Evolutionary conservation across 2,113 vertebrate genomes (phyloP), one percentile per base, ranked within the genome.

Genomic region (Piaya cayana): DNA sequence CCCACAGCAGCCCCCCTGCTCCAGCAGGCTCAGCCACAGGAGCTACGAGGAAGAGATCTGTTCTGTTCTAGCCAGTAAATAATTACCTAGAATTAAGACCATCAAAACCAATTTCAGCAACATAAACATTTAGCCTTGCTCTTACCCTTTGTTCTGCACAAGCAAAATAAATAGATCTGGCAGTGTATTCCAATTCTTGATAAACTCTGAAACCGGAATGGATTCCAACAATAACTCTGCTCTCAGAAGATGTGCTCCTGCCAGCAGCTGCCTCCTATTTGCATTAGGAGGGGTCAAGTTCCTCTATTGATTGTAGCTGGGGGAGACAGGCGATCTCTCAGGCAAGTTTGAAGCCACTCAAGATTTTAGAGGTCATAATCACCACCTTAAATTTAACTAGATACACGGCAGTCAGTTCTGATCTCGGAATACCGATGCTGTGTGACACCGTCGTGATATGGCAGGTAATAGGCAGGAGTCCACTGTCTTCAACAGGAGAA

Each of bases 361-460:
- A 21, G 47, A 21, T 25, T 58, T 42, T 0, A 37, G 47, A 62
- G 52, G 63, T 50, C n/a, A 83, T 90, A 76, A n/a, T 4, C 63
- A 68, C n/a, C 34, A 56, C 34, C 47, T 74, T 1, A 25, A 8
- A 27, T 50, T 25, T 55, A n/a, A 47, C 27, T 62, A 65, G 74
- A 50, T 71, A 50, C 12, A n/a, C 49, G 39, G 39, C 13, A 21
- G 37, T 27, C 2, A 2, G 5, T 85, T 37, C 59, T 37, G 49
- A 34, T 32, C 27, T 27, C 34, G 19, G 71, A 23, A 8, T 2
- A 25, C 12, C 34, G 3, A 2, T 6, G 45, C 62, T 32, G 52
- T 10, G 6, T 2, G 42, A 18, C 65, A 56, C 36, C n/a, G 6
- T 1, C 7, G 0, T 1, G 37, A 14, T 3, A 30, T 0, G 23